Percentiles rank a stretch among this genome's conserved stretches.
These are phyloP conservation scores for Acestrorhynchus altus DNA, from an alignment of 2,797 vertebrate species.

Conservation along the genomic window DNA sequence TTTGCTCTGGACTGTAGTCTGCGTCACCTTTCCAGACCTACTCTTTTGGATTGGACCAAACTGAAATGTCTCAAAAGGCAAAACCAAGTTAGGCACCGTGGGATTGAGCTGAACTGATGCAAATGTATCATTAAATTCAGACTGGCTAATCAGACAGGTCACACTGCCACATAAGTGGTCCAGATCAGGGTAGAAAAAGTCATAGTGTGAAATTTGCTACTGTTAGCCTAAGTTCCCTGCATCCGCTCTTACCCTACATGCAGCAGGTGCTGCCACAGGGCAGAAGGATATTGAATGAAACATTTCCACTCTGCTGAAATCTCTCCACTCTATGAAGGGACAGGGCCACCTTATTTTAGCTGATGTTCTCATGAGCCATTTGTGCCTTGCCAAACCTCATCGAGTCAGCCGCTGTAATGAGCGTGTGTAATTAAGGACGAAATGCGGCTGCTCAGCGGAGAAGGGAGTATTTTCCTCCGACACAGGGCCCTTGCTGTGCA, in stretches of 20 bases:
- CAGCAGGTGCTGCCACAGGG: conserved; percentile 57
- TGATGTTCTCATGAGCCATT: conserved; percentile 39
- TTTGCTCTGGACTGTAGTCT: no score
- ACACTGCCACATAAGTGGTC: no score
- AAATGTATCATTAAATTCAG: no score
- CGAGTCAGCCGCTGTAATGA: conserved; percentile 37
- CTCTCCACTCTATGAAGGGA: conserved; percentile 18
- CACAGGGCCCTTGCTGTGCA: conserved; percentile 38
- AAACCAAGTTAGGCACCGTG: no score
- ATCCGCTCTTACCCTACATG: neutral
- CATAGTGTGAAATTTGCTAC: no score
- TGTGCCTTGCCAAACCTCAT: conserved; percentile 38
- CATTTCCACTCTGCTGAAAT: neutral
- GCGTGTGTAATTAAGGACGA: conserved; percentile 48
- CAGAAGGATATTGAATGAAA: conserved; percentile 48
- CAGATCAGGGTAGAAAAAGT: no score
- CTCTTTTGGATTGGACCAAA: no score
- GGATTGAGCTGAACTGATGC: no score
- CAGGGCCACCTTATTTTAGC: conserved; percentile 62
- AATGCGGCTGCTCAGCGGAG: conserved; percentile 44
- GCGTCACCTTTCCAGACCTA: no score
- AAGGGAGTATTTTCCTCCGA: conserved; percentile 41
- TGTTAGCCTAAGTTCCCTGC: no score
- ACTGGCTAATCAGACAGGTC: no score
- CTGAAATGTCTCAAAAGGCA: no score